Evolutionary conservation across 2,888 invertebrate species (phyloP), one percentile per base, ranked within the genome.

Genomic region (Dioctria rufipes): DNA sequence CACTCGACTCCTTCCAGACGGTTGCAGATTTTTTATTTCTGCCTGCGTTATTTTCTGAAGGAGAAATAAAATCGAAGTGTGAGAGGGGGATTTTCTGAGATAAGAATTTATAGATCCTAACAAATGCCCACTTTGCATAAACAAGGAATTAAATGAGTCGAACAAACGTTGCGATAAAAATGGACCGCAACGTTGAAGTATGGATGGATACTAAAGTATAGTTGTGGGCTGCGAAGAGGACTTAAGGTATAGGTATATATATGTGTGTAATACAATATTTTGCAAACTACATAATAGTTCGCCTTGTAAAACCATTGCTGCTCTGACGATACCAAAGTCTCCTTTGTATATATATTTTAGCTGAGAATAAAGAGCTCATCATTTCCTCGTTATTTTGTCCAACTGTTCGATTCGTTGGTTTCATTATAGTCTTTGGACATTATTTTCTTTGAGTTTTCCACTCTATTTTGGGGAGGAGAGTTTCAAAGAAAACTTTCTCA

Each of bases 101-200:
- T 75, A 60, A 75, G 60, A 75, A 69, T 69, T 69, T 51, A 69
- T 69, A 25, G 25, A 69, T 67, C 60, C 73, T 60, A 54, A 42
- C 60, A 75, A 75, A 75, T 75, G 73, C 73, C 73, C 73, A 75
- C 73, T 75, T 75, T 75, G 73, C 73, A 75, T 75, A 75, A 75
- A 75, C 73, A 75, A 75, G 73, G 42, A 75, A 75, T 37, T 75
- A 60, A 75, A 75, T 75, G 73, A 75, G 60, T 42, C 73, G 73
- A 75, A 60, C 73, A 58, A 42, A 42, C 39, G 60, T 75, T 75
- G 60, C 60, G n/a, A 49, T 5, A 13, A 60, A 75, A 75, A 75
- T 60, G 71, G 51, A 11, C 43, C 9, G n/a, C 63, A 25, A 63
- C 37, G 8, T 40, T 63, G 63, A 6, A 63, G 6, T 25, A 63